Evolutionary conservation across 2,888 invertebrate genomes (phyloP).

Genomic region (Tachina grossa): DNA sequence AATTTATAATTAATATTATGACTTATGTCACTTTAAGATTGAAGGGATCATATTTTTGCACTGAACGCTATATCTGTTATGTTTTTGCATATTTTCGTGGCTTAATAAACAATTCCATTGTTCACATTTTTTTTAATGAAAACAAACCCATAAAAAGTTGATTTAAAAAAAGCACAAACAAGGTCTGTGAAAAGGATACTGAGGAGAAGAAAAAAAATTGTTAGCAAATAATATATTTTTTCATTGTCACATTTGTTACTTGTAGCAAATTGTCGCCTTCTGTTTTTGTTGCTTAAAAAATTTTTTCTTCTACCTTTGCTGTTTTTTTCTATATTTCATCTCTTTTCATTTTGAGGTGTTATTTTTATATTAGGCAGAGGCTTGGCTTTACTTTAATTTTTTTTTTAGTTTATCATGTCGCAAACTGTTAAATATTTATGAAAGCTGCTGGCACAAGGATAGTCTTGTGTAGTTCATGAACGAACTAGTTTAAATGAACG

Average conservation of each 20-base stretch:
- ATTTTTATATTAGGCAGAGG: constrained; percentile 22
- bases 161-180: constrained; percentile 26
- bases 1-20: too few species aligned
- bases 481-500: too few species aligned
- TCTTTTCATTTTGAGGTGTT: constrained; percentile 33
- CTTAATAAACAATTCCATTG: constrained; percentile 65
- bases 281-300: constrained; percentile 23
- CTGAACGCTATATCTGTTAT: constrained; percentile 3
- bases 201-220: constrained; percentile 11
- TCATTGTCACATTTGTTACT: constrained; percentile 64
- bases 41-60: too few species aligned
- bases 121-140: constrained; percentile 23
- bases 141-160: constrained; percentile 1
- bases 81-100: constrained; percentile 33
- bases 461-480: too few species aligned
- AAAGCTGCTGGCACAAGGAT: constrained; percentile 37
- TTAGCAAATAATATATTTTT: constrained; percentile 37
- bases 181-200: constrained; percentile 17
- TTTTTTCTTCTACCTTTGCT: not conserved
- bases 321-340: not conserved
- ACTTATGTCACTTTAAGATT: too few species aligned
- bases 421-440: constrained; percentile 52
- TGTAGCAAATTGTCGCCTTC: constrained; percentile 63
- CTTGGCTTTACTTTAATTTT: not conserved
- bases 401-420: not conserved